These are phyloP conservation scores for Polypterus bichir DNA, from an alignment of 2,113 vertebrate genomes.

Conservation along the genomic window DNA sequence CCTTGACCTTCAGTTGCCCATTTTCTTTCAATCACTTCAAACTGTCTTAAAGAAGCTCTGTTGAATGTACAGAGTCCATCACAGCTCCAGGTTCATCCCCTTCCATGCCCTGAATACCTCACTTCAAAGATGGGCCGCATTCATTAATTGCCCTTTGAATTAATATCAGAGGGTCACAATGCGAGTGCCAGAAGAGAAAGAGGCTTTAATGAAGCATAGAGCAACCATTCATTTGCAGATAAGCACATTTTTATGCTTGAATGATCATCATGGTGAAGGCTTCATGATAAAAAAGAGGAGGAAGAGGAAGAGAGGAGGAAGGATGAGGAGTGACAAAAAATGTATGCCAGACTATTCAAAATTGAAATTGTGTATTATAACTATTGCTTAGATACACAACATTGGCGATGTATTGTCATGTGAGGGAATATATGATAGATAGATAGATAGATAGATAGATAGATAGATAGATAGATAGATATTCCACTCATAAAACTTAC, in stretches of 20 bases:
- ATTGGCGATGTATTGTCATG: too few species aligned
- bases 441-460: too few species aligned
- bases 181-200: slow-evolving; percentile 96
- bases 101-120: slow-evolving; percentile 79
- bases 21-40: slow-evolving; percentile 97
- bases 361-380: too few species aligned
- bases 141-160: slow-evolving; percentile 99
- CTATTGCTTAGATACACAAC: too few species aligned
- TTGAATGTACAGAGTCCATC: slow-evolving; percentile 95
- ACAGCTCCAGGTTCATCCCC: slow-evolving; percentile 84
- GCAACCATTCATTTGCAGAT: slow-evolving; percentile 98
- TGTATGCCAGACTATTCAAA: too few species aligned
- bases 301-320: slow-evolving; percentile 16
- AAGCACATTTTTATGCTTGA: slow-evolving; percentile 86
- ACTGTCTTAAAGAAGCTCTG: slow-evolving; percentile 86
- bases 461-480: too few species aligned
- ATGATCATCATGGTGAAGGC: slow-evolving; percentile 47
- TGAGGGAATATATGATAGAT: too few species aligned
- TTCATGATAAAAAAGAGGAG: slow-evolving; percentile 36
- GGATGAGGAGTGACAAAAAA: slow-evolving; percentile 20
- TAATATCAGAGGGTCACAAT: slow-evolving; percentile 99
- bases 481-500: too few species aligned
- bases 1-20: slow-evolving; percentile 98
- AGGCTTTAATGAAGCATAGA: slow-evolving; percentile 99
- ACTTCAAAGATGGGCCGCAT: slow-evolving; percentile 99